Conservation (phyloP, 2,113 vertebrate genomes). For the Lepidothrix coronata region DNA sequence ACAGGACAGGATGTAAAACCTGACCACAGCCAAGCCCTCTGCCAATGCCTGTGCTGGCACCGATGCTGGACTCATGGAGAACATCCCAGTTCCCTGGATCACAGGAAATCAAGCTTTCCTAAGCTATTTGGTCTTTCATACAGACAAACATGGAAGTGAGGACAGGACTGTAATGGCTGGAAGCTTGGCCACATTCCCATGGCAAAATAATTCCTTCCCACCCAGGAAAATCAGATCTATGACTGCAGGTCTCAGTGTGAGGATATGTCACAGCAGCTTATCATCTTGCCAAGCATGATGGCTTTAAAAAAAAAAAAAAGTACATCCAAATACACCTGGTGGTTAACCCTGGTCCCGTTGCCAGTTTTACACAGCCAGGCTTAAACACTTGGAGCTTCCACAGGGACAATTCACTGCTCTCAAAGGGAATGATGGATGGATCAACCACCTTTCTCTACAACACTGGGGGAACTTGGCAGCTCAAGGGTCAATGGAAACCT, state of each 20-base stretch:
- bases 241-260: neutral
- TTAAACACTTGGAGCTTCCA: neutral
- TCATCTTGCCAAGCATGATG: neutral
- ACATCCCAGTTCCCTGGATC: neutral
- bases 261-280: neutral
- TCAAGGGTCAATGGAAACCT: neutral
- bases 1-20: neutral
- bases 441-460: neutral
- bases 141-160: neutral
- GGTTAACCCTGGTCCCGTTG: neutral
- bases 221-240: neutral
- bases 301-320: neutral
- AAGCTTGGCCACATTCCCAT: neutral
- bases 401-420: neutral
- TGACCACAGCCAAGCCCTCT: neutral
- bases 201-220: neutral
- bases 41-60: neutral
- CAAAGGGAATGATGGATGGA: neutral
- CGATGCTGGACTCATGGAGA: neutral
- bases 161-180: neutral
- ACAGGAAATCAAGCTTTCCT: neutral
- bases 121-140: neutral
- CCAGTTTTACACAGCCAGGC: neutral
- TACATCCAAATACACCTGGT: neutral
- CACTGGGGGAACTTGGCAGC: neutral